Evolutionary conservation across 2,888 invertebrate species (phyloP), one percentile per base, ranked within the genome.

Genomic region (Catocala fraxini): DNA sequence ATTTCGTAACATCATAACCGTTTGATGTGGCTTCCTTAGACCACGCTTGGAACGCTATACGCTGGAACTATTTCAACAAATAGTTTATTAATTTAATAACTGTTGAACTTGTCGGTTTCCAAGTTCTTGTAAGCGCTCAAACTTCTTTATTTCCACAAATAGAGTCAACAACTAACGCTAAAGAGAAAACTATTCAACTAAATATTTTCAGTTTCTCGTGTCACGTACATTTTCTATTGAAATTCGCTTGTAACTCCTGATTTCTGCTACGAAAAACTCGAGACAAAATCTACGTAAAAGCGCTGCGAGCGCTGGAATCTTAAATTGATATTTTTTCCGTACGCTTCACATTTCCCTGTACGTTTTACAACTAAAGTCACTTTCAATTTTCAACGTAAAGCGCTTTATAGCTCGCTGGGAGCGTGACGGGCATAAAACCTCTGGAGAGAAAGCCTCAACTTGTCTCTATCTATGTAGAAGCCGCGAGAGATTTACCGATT

Each of bases 291-390:
- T 68, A 76, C 73, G 78, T 75, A 82, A 84, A 86, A 82, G 78
- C 79, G 71, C 65, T 76, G 65, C 69, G 71, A 79, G 76, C 80
- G 83, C 80, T 82, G 80, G 75, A 82, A 80, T 70, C 77, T 78
- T 65, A 87, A 89, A 88, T 89, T 90, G 88, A 90, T 90, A 89
- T 89, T 86, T 84, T 80, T 77, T 75, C 75, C 65, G 75, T 86
- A 82, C 82, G 81, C 81, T 85, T 86, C 80, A 80, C 79, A 80
- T 80, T 86, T 84, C 81, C 70, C 75, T 66, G 84, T 87, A 89
- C 89, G 90, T 90, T 92, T 92, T 90, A 92, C 89, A 89, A 83
- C 90, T 84, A 80, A 88, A 92, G 89, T 88, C 91, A 91, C 93
- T 93, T 93, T 93, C 92, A 92, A 92, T 93, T 92, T 92, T 85